phyloP scores from a whole-genome alignment of 2,797 vertebrate genomes.

The Poecilia gillii region DNA sequence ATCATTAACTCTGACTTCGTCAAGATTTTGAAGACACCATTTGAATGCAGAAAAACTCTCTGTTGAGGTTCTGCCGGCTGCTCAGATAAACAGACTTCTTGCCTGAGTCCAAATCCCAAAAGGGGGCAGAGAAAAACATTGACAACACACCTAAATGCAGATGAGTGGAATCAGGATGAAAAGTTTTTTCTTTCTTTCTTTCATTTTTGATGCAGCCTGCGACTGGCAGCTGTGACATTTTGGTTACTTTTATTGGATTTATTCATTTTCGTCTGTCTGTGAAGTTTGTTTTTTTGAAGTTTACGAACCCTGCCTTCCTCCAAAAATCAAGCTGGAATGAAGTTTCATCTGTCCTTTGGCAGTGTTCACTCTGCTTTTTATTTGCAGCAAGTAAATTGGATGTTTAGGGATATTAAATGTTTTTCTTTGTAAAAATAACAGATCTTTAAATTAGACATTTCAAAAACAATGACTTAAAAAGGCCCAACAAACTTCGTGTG shows the following conservation, averaged over 20 bases:
- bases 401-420: neutral
- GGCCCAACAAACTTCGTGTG: constrained; percentile 31
- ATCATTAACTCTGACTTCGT: constrained; percentile 44
- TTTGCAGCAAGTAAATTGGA: constrained; percentile 13
- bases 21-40: constrained; percentile 35
- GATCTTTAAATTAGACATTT: constrained; percentile 11
- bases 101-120: constrained; percentile 55
- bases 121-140: constrained; percentile 35
- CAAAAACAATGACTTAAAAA: constrained; percentile 8
- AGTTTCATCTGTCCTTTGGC: constrained; percentile 22
- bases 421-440: neutral
- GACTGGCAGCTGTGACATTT: constrained; percentile 48
- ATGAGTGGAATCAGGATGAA: constrained; percentile 44
- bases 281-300: constrained; percentile 40
- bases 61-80: constrained; percentile 29
- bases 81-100: constrained; percentile 60
- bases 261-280: constrained; percentile 2
- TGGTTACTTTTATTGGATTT: constrained; percentile 43
- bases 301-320: neutral
- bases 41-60: constrained; percentile 30
- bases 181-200: constrained; percentile 10
- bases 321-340: constrained; percentile 27
- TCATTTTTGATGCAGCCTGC: constrained; percentile 16
- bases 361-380: constrained; percentile 5
- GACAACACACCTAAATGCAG: constrained; percentile 44